phyloP scores from a whole-genome alignment of 2,888 invertebrate species.

The Leptinotarsa peninsularis region DNA sequence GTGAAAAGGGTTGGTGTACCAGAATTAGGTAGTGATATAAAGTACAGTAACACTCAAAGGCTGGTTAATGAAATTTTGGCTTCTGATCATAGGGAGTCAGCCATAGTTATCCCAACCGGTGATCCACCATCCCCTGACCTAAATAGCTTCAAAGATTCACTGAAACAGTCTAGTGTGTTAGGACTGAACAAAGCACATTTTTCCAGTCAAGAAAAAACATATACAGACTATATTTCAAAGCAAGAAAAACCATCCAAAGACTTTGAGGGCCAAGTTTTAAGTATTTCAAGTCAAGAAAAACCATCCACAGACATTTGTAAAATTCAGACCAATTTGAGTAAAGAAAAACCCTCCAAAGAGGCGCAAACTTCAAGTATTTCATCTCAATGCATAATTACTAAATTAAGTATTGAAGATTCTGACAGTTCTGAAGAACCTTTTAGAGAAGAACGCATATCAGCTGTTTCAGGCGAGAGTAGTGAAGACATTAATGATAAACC shows the following conservation, averaged over 20 bases:
- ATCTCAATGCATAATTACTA: constrained; percentile 4
- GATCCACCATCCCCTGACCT: constrained; percentile 3
- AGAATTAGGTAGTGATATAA: background rate
- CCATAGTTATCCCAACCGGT: background rate
- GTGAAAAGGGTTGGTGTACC: background rate
- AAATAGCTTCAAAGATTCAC: constrained; percentile 26
- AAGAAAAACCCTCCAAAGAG: too few species aligned
- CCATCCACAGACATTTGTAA: too few species aligned
- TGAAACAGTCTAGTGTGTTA: constrained; percentile 30
- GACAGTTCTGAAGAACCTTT: constrained; percentile 33
- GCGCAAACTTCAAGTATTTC: background rate
- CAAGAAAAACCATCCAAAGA: too few species aligned
- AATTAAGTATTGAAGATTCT: constrained; percentile 11
- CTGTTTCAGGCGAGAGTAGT: background rate
- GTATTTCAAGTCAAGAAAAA: too few species aligned
- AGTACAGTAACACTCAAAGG: background rate
- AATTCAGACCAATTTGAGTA: background rate
- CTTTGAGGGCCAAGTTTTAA: too few species aligned
- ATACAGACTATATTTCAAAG: background rate
- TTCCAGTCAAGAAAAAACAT: constrained; percentile 31
- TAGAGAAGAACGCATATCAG: constrained; percentile 30
- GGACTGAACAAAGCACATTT: constrained; percentile 32
- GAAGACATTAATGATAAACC: background rate
- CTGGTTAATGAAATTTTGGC: background rate
- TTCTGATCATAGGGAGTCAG: background rate